Evolutionary conservation across 2,888 invertebrate genomes (phyloP).

Genomic region (Drosophila emarginata): DNA sequence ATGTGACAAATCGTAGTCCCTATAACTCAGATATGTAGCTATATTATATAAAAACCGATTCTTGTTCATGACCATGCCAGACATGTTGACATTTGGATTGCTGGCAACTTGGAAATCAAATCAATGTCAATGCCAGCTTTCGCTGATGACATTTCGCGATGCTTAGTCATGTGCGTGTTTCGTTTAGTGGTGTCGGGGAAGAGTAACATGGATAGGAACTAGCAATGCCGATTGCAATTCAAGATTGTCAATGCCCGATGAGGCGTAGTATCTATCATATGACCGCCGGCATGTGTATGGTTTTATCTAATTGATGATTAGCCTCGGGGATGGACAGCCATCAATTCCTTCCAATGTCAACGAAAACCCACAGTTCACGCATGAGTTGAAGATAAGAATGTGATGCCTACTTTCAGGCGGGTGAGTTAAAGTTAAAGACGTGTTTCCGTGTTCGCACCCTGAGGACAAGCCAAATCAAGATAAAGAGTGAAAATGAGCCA

Average conservation of each 20-base stretch:
- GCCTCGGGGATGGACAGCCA: slow-evolving; percentile 3
- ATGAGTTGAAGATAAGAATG: slow-evolving; percentile 13
- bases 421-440: slow-evolving; percentile 41
- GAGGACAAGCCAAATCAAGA: not conserved
- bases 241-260: slow-evolving; percentile 24
- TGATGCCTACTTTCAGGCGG: slow-evolving; percentile 60
- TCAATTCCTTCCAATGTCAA: not conserved
- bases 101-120: slow-evolving; percentile 54
- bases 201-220: not conserved
- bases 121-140: slow-evolving; percentile 59
- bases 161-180: slow-evolving; percentile 1
- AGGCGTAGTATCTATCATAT: not conserved
- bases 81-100: slow-evolving; percentile 54
- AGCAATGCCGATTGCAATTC: slow-evolving; percentile 29
- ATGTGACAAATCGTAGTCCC: not conserved
- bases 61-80: slow-evolving; percentile 14
- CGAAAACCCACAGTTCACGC: slow-evolving; percentile 4
- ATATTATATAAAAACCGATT: not conserved
- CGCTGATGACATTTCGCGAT: slow-evolving; percentile 21
- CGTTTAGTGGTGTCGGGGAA: not conserved
- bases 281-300: not conserved
- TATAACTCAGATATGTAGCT: not conserved
- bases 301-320: slow-evolving; percentile 16
- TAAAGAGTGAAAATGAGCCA: slow-evolving; percentile 1
- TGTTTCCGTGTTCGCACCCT: slow-evolving; percentile 46